phyloP scores from a whole-genome alignment of 2,888 invertebrate species.

The Hirtodrosophila histrioides region DNA sequence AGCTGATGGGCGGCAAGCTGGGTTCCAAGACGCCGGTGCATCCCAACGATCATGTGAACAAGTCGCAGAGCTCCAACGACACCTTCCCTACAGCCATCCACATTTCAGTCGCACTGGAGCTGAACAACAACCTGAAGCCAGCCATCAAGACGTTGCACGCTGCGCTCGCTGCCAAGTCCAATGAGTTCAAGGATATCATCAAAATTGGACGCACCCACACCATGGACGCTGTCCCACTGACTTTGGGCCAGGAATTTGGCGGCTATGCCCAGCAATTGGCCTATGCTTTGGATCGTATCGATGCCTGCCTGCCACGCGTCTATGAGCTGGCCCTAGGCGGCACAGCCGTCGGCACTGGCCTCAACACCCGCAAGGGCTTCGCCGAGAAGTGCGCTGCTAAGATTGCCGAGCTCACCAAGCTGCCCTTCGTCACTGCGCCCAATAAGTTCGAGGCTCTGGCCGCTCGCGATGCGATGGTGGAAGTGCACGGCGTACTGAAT shows the following conservation, averaged over 20 bases:
- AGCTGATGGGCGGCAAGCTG: conserved; percentile 93
- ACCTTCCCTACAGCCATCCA: conserved; percentile 99
- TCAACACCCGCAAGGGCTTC: conserved; percentile 97
- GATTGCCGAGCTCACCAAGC: conserved; percentile 91
- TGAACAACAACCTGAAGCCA: conserved; percentile 92
- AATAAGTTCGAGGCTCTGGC: conserved; percentile 99
- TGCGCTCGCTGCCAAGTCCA: conserved; percentile 90
- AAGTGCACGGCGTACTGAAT: conserved; percentile 97
- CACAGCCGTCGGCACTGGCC: conserved; percentile 98
- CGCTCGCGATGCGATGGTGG: conserved; percentile 96
- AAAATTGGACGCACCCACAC: conserved; percentile 96
- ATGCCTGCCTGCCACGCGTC: conserved; percentile 92
- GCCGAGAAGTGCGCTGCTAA: conserved; percentile 95
- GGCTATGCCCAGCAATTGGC: conserved; percentile 94
- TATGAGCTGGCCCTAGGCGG: conserved; percentile 97
- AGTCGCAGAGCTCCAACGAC: conserved; percentile 99
- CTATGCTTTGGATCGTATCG: conserved; percentile 93
- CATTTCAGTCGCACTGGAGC: conserved; percentile 96
- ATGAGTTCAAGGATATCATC: conserved; percentile 95
- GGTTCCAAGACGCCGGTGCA: conserved; percentile 98
- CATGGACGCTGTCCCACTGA: conserved; percentile 97
- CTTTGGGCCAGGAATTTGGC: conserved; percentile 98
- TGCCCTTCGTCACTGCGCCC: conserved; percentile 97
- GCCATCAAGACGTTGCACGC: conserved; percentile 90
- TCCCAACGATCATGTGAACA: conserved; percentile 99